Percentiles rank a stretch among this genome's conserved stretches.
phyloP scores from a whole-genome alignment of 2,113 vertebrate genomes.

The Gulo gulo region DNA sequence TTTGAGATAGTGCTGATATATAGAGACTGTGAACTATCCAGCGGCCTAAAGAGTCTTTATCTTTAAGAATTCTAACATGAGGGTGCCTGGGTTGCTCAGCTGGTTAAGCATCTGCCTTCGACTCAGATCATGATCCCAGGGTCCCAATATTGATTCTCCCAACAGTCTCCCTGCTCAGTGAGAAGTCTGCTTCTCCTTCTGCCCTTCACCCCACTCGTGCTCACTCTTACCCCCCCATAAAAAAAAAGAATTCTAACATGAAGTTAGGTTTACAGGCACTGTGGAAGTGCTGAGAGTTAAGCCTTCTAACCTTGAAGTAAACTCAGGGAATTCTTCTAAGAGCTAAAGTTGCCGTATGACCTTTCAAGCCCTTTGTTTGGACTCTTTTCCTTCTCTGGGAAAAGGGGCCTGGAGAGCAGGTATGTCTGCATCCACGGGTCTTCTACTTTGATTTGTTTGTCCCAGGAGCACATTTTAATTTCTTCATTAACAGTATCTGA shows the following conservation, averaged over 20 bases:
- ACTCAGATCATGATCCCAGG: too few species aligned
- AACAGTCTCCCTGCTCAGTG: too few species aligned
- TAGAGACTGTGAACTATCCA: neutral
- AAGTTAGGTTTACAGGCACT: neutral
- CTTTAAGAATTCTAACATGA: neutral
- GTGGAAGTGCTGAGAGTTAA: neutral
- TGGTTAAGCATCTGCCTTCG: too few species aligned
- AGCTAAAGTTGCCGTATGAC: neutral
- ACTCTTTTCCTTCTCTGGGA: neutral
- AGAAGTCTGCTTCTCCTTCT: too few species aligned
- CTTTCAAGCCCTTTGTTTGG: neutral
- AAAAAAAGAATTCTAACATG: neutral
- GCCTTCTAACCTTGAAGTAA: neutral
- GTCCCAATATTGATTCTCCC: too few species aligned
- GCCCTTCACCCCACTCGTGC: too few species aligned
- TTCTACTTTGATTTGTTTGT: neutral
- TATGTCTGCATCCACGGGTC: neutral
- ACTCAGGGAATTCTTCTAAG: neutral
- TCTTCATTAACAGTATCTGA: neutral
- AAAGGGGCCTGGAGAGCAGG: neutral
- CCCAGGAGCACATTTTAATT: neutral
- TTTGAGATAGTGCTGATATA: neutral
- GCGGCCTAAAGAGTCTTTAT: neutral
- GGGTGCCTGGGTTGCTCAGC: too few species aligned
- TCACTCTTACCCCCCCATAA: too few species aligned